phyloP scores from a whole-genome alignment of 2,113 vertebrate genomes.

The Trichechus manatus region DNA sequence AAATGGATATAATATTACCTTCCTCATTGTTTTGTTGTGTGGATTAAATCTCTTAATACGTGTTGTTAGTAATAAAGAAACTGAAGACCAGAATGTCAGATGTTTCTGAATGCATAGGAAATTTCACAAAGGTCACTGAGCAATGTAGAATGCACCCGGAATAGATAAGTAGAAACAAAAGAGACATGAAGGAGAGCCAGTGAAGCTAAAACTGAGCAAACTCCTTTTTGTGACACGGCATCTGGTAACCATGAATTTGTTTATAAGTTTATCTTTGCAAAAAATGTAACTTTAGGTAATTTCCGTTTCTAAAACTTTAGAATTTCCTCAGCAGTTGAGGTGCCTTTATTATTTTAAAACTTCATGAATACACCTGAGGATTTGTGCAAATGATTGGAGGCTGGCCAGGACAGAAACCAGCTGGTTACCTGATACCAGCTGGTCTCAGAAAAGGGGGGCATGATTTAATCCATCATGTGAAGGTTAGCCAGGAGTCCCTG shows the following conservation, averaged over 20 bases:
- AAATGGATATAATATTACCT: not conserved
- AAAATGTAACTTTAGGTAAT: not conserved
- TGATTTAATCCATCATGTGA: not conserved
- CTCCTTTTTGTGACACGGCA: too few relatives aligned
- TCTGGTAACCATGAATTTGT: not conserved
- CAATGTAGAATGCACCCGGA: too few relatives aligned
- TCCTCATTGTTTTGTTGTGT: not conserved
- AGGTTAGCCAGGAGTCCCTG: not conserved
- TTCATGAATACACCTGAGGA: not conserved
- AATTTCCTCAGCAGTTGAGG: not conserved
- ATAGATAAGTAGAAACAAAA: too few relatives aligned
- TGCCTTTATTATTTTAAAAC: not conserved
- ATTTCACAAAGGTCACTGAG: too few relatives aligned
- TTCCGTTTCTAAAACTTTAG: not conserved
- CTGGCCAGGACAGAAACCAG: not conserved
- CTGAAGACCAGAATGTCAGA: too few relatives aligned
- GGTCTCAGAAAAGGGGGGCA: not conserved
- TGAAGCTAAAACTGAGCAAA: too few relatives aligned
- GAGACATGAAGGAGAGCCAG: too few relatives aligned
- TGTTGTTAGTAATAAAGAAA: too few relatives aligned
- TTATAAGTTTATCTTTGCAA: not conserved
- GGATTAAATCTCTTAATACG: not conserved
- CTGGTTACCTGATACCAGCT: not conserved
- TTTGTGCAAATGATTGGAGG: not conserved
- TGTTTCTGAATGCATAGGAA: too few relatives aligned